Conservation (phyloP, 2,888 invertebrate genomes). For the Cephonodes hylas region DNA sequence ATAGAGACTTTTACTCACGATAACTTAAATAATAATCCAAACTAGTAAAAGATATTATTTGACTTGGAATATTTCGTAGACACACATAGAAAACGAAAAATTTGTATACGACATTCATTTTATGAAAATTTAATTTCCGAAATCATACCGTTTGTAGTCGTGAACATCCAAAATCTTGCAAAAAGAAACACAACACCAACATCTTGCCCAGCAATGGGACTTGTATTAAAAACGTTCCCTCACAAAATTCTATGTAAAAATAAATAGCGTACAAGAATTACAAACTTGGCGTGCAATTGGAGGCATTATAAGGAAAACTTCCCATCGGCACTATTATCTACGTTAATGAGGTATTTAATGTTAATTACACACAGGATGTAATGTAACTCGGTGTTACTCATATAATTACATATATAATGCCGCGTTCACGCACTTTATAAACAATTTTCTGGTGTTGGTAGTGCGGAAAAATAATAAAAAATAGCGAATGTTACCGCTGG, state of each 20-base stretch:
- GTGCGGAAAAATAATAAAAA: constrained; percentile 51
- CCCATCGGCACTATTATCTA: constrained; percentile 57
- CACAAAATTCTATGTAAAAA: background rate
- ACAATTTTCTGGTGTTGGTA: constrained; percentile 69
- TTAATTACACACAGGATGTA: constrained; percentile 73
- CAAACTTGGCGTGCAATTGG: background rate
- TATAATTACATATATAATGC: constrained; percentile 68
- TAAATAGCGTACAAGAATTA: background rate
- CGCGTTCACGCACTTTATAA: constrained; percentile 47
- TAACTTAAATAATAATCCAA: too few relatives aligned
- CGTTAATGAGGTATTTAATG: constrained; percentile 74
- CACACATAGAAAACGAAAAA: too few relatives aligned
- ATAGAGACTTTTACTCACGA: too few relatives aligned
- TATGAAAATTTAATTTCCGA: too few relatives aligned
- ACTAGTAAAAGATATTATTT: too few relatives aligned
- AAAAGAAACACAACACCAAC: background rate
- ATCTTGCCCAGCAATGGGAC: too few relatives aligned
- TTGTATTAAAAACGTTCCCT: too few relatives aligned
- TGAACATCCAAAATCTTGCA: background rate
- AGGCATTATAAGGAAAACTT: constrained; percentile 61
- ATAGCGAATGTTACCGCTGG: background rate
- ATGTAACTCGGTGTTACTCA: constrained; percentile 48
- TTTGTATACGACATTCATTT: too few relatives aligned
- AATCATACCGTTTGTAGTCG: too few relatives aligned
- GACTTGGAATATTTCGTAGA: too few relatives aligned